phyloP scores from a whole-genome alignment of 2,113 vertebrate species.

The Tauraco erythrolophus region DNA sequence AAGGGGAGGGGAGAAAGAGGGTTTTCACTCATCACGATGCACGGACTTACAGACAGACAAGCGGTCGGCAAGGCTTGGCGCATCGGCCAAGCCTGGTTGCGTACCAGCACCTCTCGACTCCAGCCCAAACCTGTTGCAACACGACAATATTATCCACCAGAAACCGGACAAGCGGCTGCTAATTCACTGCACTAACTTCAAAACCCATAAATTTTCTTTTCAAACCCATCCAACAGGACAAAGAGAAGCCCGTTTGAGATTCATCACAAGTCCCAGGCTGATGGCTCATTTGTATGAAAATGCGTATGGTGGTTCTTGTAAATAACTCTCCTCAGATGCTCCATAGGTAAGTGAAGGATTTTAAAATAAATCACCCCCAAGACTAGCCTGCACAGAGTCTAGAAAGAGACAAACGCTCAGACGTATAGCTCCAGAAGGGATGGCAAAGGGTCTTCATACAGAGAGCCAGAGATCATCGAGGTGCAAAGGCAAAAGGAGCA shows the following conservation, averaged over 20 bases:
- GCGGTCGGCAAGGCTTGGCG: background rate
- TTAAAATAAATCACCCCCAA: background rate
- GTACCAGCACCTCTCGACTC: background rate
- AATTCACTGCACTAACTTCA: background rate
- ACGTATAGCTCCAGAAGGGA: background rate
- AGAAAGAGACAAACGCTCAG: background rate
- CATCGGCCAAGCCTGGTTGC: accelerated
- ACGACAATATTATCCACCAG: background rate
- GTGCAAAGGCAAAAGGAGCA: background rate
- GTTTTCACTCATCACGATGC: background rate
- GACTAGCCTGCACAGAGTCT: background rate
- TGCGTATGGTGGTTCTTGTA: background rate
- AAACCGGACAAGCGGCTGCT: background rate
- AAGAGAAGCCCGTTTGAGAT: constrained; percentile 40
- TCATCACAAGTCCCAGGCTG: background rate
- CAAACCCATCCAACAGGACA: background rate
- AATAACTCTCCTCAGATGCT: background rate
- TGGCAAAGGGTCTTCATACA: background rate
- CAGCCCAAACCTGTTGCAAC: background rate
- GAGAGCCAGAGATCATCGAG: background rate
- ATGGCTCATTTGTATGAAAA: constrained; percentile 50
- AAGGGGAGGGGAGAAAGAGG: background rate
- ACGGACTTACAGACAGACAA: accelerated
- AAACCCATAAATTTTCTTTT: constrained; percentile 15
- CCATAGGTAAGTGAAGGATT: background rate